Base-by-base conservation (phyloP, 2,113 vertebrate species). In the Calidris pygmaea region DNA sequence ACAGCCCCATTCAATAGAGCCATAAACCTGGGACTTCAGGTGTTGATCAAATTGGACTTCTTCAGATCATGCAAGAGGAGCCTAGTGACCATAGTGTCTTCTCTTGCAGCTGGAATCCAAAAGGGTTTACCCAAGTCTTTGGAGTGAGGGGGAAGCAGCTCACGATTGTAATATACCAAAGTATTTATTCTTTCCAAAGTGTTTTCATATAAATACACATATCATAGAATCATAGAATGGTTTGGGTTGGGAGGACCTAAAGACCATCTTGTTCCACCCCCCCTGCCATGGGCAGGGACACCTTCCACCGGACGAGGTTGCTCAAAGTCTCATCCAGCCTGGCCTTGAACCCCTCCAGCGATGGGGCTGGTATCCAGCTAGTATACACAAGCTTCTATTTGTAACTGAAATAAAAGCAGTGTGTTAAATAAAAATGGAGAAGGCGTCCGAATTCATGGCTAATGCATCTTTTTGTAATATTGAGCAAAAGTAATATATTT, bases 401-500 rank as follows among this genome's bases (percentile, higher is more conserved):
- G 5, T 2, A 24, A n/a, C 47, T 82, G 37, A 24, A 39, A 3
- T 34, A 3, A 23, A 55, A 90, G 16, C 0, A 0, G 4, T 12
- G 7, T 15, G 7, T 20, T 65, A 14, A 24, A 21, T 45, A 6
- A 35, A 83, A 14, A 41, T 35, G 23, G 34, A 72, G n/a, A 26
- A 27, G 7, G 11, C 34, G 66, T 72, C 43, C 18, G 7, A 24
- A 35, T 39, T 41, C 22, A 4, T 2, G 1, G 4, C 24, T 83
- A 14, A 16, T 6, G 18, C 7, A 1, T 39, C 10, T 24, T 53
- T 45, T 12, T 48, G 43, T 58, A 43, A 9, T 22, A 3, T 1
- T 34, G 19, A 78, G 30, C 19, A 72, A n/a, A 76, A 67, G 17
- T 12, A 24, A 9, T 8, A 0, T 7, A 4, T 48, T 30, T 32